Percentiles rank a stretch among this genome's conserved stretches.
Evolutionary conservation across 2,797 vertebrate species (phyloP).

Genomic region (Nannoperca australis): DNA sequence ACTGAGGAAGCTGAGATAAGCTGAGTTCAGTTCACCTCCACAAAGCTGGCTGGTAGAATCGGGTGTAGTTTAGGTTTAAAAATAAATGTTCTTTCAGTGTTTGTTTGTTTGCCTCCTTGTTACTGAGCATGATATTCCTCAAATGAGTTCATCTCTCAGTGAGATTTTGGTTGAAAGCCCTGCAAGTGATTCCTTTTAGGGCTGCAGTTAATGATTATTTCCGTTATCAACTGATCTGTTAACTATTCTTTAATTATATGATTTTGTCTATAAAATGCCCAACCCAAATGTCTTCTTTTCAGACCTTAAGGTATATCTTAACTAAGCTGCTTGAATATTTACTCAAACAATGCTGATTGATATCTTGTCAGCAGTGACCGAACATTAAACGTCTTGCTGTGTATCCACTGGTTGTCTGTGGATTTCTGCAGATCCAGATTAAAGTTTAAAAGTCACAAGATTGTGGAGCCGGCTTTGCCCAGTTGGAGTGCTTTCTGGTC

Average conservation of each 20-base stretch:
- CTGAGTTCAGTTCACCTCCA: neutral
- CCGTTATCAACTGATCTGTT: neutral
- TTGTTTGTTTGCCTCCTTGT: neutral
- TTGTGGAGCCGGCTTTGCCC: neutral
- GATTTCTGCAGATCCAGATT: neutral
- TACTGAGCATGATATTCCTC: neutral
- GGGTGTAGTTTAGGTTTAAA: too few species aligned
- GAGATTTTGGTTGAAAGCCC: neutral
- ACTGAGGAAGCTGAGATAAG: conserved; percentile 1
- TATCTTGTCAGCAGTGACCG: neutral
- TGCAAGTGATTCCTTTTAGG: neutral
- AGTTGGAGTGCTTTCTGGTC: neutral
- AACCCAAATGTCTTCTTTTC: neutral
- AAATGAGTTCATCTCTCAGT: neutral
- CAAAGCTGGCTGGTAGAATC: neutral
- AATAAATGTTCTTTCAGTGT: neutral
- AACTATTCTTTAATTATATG: too few species aligned
- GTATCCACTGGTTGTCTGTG: too few species aligned
- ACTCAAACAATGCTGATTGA: too few species aligned
- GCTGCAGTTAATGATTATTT: neutral
- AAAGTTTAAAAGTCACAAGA: neutral
- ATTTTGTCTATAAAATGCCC: neutral
- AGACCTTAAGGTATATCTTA: too few species aligned
- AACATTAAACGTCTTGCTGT: too few species aligned
- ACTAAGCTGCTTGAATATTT: neutral